These are phyloP conservation scores for Eulemur albifrons DNA, from an alignment of 2,797 vertebrate genomes.

Conservation along the genomic window DNA sequence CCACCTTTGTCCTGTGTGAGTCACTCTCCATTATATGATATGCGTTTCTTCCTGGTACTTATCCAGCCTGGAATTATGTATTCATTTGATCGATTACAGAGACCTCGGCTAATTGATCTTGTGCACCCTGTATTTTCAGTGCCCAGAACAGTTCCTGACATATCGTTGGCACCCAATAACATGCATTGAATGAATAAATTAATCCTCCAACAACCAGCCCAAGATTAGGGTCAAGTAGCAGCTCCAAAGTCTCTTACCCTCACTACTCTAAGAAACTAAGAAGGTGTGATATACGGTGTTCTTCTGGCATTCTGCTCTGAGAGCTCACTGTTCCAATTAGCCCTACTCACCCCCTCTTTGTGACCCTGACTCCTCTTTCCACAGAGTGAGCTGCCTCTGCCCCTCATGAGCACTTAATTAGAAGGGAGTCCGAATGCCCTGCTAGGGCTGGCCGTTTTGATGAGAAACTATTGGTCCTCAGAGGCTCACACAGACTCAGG, in stretches of 20 bases:
- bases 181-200: background rate
- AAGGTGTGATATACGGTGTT: background rate
- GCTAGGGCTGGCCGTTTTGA: background rate
- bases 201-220: background rate
- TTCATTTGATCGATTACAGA: fast-evolving
- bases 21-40: fast-evolving
- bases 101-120: background rate
- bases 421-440: background rate
- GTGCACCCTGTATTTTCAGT: background rate
- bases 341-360: fast-evolving
- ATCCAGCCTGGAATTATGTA: background rate
- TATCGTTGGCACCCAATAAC: too few relatives aligned
- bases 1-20: background rate
- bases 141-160: background rate
- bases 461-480: background rate
- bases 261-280: background rate
- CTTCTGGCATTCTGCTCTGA: fast-evolving
- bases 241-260: background rate
- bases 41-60: background rate
- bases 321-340: too few relatives aligned
- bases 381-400: background rate
- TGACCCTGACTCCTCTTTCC: background rate
- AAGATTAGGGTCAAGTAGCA: background rate
- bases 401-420: background rate
- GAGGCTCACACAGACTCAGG: background rate